Percentiles rank a stretch among this genome's conserved stretches.
Conservation (phyloP, 2,888 invertebrate genomes). For the Monochamus alternatus region DNA sequence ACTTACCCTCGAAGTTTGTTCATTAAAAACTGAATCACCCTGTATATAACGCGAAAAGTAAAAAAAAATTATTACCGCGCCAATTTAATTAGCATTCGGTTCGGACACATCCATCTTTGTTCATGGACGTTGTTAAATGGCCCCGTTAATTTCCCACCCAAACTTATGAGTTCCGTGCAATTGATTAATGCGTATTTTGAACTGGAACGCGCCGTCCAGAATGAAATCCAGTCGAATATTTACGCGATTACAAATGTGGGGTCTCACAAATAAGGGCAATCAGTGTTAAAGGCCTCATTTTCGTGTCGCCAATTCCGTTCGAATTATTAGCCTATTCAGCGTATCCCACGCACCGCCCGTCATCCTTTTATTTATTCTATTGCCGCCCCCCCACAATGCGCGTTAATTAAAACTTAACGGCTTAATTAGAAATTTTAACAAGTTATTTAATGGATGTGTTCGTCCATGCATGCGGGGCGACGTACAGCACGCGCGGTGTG, state of each 20-base stretch:
- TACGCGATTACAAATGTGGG: conserved; percentile 40
- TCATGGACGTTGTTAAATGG: neutral
- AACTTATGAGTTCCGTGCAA: neutral
- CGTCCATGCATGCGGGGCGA: conserved; percentile 8
- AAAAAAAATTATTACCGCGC: too few relatives aligned
- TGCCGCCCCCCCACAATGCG: conserved; percentile 36
- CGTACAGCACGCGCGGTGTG: conserved; percentile 34
- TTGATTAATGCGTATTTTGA: conserved; percentile 20
- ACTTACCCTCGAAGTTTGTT: too few relatives aligned
- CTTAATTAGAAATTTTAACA: conserved; percentile 48
- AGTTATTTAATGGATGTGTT: conserved; percentile 46
- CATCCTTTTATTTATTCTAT: conserved; percentile 50
- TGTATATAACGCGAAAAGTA: too few relatives aligned
- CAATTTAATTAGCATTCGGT: too few relatives aligned
- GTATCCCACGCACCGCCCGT: conserved; percentile 41
- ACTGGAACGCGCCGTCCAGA: conserved; percentile 17
- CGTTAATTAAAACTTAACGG: conserved; percentile 54
- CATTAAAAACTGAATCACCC: too few relatives aligned
- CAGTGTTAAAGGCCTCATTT: conserved; percentile 45
- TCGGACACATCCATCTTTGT: neutral
- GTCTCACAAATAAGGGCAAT: conserved; percentile 52
- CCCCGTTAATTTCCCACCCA: neutral
- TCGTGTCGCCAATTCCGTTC: conserved; percentile 45
- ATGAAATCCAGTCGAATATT: conserved; percentile 32
- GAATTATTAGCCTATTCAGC: conserved; percentile 44